These are phyloP conservation scores for Phymanthus crucifer DNA, from an alignment of 92 coral and sea anemone species.

Conservation along the genomic window DNA sequence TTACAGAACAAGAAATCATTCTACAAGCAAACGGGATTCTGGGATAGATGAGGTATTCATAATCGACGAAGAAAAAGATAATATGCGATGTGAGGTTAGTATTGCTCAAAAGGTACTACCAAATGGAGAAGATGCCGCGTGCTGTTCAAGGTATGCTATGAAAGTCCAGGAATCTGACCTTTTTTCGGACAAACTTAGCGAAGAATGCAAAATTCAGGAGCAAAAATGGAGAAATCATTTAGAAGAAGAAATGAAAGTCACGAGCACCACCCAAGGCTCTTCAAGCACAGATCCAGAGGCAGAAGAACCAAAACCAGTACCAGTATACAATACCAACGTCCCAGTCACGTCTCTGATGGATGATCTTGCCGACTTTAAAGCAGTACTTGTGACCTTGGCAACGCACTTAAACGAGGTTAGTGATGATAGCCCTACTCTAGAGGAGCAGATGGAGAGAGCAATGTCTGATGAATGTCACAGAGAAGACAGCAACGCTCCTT, in stretches of 20 bases:
- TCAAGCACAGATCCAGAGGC: neutral
- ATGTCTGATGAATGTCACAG: neutral
- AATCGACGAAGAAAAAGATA: neutral
- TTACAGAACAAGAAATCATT: neutral
- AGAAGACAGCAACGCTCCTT: neutral
- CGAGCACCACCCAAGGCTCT: neutral
- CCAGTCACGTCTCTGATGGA: neutral
- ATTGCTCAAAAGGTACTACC: neutral
- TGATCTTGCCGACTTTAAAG: conserved; percentile 18
- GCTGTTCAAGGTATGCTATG: neutral
- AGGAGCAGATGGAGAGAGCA: neutral
- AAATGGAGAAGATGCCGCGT: neutral
- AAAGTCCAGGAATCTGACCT: neutral
- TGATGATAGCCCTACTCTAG: neutral
- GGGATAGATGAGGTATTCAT: neutral
- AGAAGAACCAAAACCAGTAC: too few relatives aligned
- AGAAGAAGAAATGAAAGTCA: neutral
- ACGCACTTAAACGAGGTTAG: conserved; percentile 10
- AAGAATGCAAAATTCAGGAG: neutral
- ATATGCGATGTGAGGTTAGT: neutral
- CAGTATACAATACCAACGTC: neutral
- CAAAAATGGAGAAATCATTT: neutral
- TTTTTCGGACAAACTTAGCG: neutral
- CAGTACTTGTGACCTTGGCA: conserved; percentile 17
- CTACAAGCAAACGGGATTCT: neutral